Evolutionary conservation across 2,113 vertebrate species (phyloP).

Genomic region (Callithrix jacchus): DNA sequence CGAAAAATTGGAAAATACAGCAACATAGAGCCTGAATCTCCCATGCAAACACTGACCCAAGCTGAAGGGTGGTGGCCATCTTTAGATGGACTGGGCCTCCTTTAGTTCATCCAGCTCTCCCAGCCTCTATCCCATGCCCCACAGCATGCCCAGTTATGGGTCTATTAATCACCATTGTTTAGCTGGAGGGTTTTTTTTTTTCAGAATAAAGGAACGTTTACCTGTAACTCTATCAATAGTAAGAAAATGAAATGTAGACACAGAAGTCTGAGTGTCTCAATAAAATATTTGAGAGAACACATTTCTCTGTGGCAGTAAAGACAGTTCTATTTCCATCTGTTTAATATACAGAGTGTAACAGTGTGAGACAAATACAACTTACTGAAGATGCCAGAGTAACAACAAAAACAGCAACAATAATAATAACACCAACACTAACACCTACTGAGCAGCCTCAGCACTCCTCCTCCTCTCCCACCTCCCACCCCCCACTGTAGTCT

Average conservation of each 20-base stretch:
- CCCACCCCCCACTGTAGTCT: rapidly evolving
- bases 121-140: too few species aligned
- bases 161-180: neutral
- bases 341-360: neutral
- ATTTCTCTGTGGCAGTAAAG: neutral
- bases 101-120: neutral
- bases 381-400: neutral
- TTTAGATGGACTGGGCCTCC: neutral
- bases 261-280: neutral
- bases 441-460: neutral
- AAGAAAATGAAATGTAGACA: neutral
- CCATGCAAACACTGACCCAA: too few species aligned
- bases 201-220: neutral
- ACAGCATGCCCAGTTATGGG: neutral
- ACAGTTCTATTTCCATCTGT: neutral
- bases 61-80: neutral
- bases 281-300: neutral
- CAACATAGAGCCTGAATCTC: neutral
- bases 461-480: rapidly evolving
- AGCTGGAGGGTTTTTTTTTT: neutral
- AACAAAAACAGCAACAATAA: neutral
- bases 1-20: neutral
- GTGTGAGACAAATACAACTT: neutral
- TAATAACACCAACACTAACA: too few species aligned
- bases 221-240: neutral